These are phyloP conservation scores for Acleris holmiana DNA, from an alignment of 2,888 invertebrate species.

Conservation along the genomic window DNA sequence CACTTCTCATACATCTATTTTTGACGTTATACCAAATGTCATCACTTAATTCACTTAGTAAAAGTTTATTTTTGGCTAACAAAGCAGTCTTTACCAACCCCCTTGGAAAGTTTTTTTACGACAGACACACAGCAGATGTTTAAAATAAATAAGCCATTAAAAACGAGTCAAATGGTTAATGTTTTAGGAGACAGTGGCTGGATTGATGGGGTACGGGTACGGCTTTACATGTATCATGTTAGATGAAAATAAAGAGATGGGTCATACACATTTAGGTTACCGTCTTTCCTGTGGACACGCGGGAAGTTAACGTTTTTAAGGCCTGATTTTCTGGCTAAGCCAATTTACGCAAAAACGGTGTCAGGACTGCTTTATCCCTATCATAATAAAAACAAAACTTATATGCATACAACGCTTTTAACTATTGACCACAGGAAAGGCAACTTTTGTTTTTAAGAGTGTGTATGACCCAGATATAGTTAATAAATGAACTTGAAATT, in stretches of 20 bases:
- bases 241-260: not conserved
- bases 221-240: slow-evolving; percentile 7
- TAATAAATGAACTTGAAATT: too few relatives aligned
- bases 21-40: slow-evolving; percentile 3
- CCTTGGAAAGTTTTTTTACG: slow-evolving; percentile 67
- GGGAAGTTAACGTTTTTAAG: too few relatives aligned
- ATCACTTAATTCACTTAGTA: slow-evolving; percentile 21
- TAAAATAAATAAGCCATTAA: slow-evolving; percentile 64
- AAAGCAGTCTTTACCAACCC: slow-evolving; percentile 56
- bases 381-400: too few relatives aligned
- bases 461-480: too few relatives aligned
- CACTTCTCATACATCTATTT: not conserved
- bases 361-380: too few relatives aligned
- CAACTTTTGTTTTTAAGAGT: too few relatives aligned
- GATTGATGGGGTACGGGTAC: slow-evolving; percentile 10
- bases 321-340: too few relatives aligned
- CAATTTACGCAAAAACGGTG: too few relatives aligned
- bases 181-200: slow-evolving; percentile 19
- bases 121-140: slow-evolving; percentile 71
- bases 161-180: slow-evolving; percentile 43
- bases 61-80: slow-evolving; percentile 44
- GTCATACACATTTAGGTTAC: too few relatives aligned
- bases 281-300: too few relatives aligned
- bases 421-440: too few relatives aligned
- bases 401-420: too few relatives aligned